Conservation (phyloP, 2,113 vertebrate genomes). For the Phylloscopus trochiloides region DNA sequence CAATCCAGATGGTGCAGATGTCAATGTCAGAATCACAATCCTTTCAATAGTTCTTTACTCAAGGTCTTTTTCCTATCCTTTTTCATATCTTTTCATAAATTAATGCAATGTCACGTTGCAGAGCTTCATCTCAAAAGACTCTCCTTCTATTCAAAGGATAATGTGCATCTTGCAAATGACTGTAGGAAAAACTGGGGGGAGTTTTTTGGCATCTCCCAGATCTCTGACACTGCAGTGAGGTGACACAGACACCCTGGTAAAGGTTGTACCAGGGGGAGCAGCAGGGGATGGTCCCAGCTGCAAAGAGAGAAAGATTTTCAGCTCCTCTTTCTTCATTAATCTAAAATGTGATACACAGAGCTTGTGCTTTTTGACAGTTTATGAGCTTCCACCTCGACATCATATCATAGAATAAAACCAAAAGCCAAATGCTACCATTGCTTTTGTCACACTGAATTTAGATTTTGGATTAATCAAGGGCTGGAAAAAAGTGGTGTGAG, state of each 20-base stretch:
- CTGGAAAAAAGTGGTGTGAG: not conserved
- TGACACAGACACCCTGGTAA: not conserved
- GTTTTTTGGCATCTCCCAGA: not conserved
- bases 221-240: not conserved
- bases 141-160: not conserved
- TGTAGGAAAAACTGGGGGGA: not conserved
- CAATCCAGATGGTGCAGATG: not conserved
- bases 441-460: not conserved
- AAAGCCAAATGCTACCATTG: not conserved
- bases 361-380: not conserved
- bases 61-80: not conserved
- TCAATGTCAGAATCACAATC: not conserved
- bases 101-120: not conserved
- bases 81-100: not conserved
- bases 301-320: not conserved
- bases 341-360: not conserved
- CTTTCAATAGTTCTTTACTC: not conserved
- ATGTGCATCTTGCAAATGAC: not conserved
- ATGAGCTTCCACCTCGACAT: not conserved
- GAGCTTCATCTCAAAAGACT: not conserved
- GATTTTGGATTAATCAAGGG: not conserved
- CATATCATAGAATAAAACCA: rapidly evolving
- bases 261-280: not conserved
- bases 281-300: not conserved
- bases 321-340: not conserved